Evolutionary conservation across 1,140 invertebrate species (phyloP).

Genomic region (Drosophila repleta): DNA sequence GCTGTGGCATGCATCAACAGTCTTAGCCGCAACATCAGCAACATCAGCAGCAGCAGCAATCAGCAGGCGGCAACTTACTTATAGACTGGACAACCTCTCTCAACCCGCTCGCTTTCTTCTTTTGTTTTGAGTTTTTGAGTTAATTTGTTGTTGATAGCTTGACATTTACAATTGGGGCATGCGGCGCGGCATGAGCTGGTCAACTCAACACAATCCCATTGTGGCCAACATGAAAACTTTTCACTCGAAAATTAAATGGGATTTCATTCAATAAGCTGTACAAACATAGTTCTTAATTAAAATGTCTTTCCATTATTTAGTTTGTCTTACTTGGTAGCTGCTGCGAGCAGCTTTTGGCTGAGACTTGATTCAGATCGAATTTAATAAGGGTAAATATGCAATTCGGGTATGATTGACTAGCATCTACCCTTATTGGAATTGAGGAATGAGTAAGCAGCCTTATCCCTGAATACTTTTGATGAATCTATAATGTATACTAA

Average conservation of each 20-base stretch:
- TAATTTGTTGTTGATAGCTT: constrained; percentile 79
- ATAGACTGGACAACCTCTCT: constrained; percentile 66
- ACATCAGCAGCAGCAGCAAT: constrained; percentile 64
- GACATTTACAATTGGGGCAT: constrained; percentile 78
- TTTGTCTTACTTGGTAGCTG: not conserved
- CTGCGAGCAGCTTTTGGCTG: not conserved
- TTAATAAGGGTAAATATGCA: too few species aligned
- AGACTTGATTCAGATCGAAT: too few species aligned
- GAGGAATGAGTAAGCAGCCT: too few species aligned
- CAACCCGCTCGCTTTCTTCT: constrained; percentile 63
- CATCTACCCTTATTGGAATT: too few species aligned
- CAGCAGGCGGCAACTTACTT: constrained; percentile 76
- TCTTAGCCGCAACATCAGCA: constrained; percentile 24
- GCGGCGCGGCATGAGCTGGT: constrained; percentile 65
- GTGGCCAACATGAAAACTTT: constrained; percentile 14
- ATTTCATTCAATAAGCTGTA: constrained; percentile 5
- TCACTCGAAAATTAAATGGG: constrained; percentile 17
- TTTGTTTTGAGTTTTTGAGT: constrained; percentile 65
- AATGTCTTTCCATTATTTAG: not conserved
- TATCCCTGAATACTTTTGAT: too few species aligned
- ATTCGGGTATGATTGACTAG: too few species aligned
- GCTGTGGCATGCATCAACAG: constrained; percentile 72
- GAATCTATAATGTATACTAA: too few species aligned
- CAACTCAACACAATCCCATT: constrained; percentile 20
- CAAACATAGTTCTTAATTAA: not conserved